These are phyloP conservation scores for Glossophaga mutica DNA, from an alignment of 2,797 vertebrate genomes.

Conservation along the genomic window DNA sequence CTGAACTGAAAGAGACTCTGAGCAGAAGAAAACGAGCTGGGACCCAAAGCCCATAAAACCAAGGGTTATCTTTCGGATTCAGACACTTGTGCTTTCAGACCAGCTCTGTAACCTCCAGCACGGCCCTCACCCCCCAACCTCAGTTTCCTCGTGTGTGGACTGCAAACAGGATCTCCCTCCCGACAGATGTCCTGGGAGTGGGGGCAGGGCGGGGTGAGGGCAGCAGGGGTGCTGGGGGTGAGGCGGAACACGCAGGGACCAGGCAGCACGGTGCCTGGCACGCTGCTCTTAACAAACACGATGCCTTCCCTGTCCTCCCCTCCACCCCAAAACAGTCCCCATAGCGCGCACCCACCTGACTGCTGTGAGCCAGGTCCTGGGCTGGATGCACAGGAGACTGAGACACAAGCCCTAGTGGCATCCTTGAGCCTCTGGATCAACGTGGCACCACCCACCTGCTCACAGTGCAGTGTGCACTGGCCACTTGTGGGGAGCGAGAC, in stretches of 20 bases:
- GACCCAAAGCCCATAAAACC: background rate
- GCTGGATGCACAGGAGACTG: accelerated
- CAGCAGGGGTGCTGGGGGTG: background rate
- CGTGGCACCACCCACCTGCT: constrained; percentile 83
- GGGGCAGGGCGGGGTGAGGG: accelerated
- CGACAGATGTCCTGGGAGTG: accelerated
- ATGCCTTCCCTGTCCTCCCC: background rate
- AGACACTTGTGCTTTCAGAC: background rate
- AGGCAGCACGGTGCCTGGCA: accelerated
- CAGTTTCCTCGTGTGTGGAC: accelerated
- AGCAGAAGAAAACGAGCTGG: background rate
- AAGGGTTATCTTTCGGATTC: background rate
- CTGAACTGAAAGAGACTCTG: background rate
- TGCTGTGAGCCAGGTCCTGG: background rate
- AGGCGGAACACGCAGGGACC: background rate
- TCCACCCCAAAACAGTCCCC: background rate
- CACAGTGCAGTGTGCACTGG: constrained; percentile 72
- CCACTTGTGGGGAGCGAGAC: constrained; percentile 86
- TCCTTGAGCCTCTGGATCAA: background rate
- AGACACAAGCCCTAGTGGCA: background rate
- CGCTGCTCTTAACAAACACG: accelerated
- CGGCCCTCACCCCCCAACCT: accelerated
- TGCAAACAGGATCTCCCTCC: background rate
- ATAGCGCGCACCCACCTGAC: background rate
- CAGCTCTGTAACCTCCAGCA: background rate